Evolutionary conservation across 2,797 vertebrate species (phyloP), one percentile per base, ranked within the genome.

Genomic region (Apogon talboti): DNA sequence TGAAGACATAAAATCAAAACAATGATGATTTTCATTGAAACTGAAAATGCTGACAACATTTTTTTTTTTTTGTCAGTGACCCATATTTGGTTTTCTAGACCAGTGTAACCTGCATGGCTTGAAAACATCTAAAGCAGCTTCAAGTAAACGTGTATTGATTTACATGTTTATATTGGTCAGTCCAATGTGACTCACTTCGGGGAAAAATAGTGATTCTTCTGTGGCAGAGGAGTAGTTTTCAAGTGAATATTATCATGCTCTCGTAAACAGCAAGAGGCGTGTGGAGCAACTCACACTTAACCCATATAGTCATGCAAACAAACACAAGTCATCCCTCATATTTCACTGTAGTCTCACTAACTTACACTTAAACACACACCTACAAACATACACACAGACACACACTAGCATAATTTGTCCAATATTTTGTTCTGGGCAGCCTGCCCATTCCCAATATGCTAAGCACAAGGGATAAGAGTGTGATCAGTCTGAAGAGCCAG

Each of bases 391-490:
- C 53, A 68, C 67, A 59, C 44, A 44, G 46, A 77, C 74, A 73
- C 74, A 73, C 68, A 46, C 66, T 11, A 43, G 55, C 60, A 78
- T 84, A 76, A 89, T 85, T 86, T 82, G 85, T 83, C 84, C 81
- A 86, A 85, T 91, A 86, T 89, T 91, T 88, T 78, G 78, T 87
- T 82, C 88, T 78, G 88, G 90, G 89, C 90, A 76, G 50, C 2
- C 47, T 83, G 86, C 90, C 92, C 76, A 76, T 80, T 83, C 84
- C 78, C 83, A 87, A 87, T 84, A 87, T 86, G 82, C 87, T 85
- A 81, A 91, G 77, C 88, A 85, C 82, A 60, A 71, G 81, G 77
- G 83, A 89, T 89, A 81, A 89, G 83, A 85, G 80, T 79, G 74
- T 84, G 85, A 89, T 90, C 84, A 88, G 77, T 86, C 63, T 79